Percentiles rank a stretch among this genome's conserved stretches.
Conservation (phyloP, 2,113 vertebrate genomes). For the Nesogale talazaci region DNA sequence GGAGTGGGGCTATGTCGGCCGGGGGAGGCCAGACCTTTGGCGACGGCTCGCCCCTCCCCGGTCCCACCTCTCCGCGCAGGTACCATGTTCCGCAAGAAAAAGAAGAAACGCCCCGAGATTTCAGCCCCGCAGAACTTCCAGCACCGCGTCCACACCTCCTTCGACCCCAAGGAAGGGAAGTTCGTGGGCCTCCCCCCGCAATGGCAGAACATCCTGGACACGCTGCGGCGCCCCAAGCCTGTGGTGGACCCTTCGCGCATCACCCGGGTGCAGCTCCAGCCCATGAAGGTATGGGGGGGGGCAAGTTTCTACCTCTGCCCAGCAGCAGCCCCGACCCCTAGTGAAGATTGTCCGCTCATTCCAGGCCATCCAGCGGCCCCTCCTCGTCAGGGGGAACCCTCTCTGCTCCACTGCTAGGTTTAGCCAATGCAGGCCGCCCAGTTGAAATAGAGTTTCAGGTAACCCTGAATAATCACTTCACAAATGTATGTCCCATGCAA, state of each 20-base stretch:
- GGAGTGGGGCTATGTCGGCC: too few relatives aligned
- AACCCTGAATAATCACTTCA: neutral
- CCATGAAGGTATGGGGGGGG: slow-evolving; percentile 93
- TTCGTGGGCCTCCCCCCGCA: slow-evolving; percentile 97
- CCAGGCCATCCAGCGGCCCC: neutral
- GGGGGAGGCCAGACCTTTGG: neutral
- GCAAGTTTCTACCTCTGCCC: neutral
- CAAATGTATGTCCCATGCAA: neutral
- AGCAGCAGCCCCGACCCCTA: neutral
- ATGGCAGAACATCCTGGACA: slow-evolving; percentile 98
- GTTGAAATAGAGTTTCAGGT: neutral
- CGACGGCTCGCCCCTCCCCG: neutral
- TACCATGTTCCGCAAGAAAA: slow-evolving; percentile 98
- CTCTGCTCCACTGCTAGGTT: neutral
- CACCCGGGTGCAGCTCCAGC: slow-evolving; percentile 95
- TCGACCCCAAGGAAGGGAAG: slow-evolving; percentile 95
- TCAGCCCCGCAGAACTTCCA: slow-evolving; percentile 98
- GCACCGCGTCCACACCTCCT: slow-evolving; percentile 98
- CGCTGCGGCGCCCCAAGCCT: slow-evolving; percentile 94
- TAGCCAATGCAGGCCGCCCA: neutral
- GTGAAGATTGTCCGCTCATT: neutral
- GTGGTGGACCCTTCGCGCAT: slow-evolving; percentile 98
- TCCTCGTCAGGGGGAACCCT: neutral
- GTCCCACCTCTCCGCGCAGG: slow-evolving; percentile 50
- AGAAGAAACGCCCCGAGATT: slow-evolving; percentile 99